Evolutionary conservation across 2,888 invertebrate genomes (phyloP).

Genomic region (Polylopha cassiicola): DNA sequence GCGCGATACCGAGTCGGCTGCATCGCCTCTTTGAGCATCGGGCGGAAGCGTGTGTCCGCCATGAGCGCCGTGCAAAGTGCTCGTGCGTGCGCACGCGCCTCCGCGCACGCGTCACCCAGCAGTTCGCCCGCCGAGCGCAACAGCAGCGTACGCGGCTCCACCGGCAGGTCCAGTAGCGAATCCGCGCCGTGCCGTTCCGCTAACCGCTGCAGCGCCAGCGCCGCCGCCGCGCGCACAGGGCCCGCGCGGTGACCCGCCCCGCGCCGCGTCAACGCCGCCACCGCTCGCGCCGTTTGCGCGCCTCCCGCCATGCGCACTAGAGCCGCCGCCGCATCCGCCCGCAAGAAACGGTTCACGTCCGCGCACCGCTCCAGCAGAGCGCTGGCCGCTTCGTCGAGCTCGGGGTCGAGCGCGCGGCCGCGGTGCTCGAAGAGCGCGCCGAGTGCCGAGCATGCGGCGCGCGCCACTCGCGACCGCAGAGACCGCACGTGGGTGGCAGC

Average conservation of each 20-base stretch:
- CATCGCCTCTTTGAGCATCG: constrained; percentile 86
- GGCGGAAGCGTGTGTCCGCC: constrained; percentile 85
- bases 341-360: constrained; percentile 94
- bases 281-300: constrained; percentile 82
- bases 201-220: constrained; percentile 84
- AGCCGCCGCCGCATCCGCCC: constrained; percentile 91
- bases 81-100: constrained; percentile 89
- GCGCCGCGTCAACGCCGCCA: constrained; percentile 80
- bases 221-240: constrained; percentile 89
- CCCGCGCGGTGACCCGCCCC: constrained; percentile 91
- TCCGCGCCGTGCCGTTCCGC: constrained; percentile 86
- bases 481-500: constrained; percentile 89
- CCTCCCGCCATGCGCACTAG: constrained; percentile 89
- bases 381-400: constrained; percentile 90
- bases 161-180: constrained; percentile 82
- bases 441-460: constrained; percentile 90
- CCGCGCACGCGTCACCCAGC: constrained; percentile 90
- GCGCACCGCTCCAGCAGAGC: constrained; percentile 92
- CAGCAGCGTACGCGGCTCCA: constrained; percentile 88
- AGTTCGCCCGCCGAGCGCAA: constrained; percentile 89
- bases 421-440: constrained; percentile 86
- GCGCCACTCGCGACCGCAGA: constrained; percentile 93
- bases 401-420: constrained; percentile 79
- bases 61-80: constrained; percentile 85
- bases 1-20: constrained; percentile 87